These are phyloP conservation scores for Atta texana DNA, from an alignment of 1,140 invertebrate genomes.

Conservation along the genomic window DNA sequence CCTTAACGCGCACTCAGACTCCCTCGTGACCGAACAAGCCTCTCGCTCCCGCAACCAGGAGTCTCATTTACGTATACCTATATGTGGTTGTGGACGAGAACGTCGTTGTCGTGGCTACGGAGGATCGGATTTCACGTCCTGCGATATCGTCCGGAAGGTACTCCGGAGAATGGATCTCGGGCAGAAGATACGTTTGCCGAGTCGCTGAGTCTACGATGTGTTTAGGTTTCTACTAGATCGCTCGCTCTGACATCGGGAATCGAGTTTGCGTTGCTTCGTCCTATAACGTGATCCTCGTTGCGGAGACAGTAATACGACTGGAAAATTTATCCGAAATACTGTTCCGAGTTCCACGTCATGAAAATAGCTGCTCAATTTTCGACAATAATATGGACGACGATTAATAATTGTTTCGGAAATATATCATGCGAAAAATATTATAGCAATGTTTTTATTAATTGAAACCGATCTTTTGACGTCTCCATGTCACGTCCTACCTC, in stretches of 20 bases:
- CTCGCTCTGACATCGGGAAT: constrained; percentile 4
- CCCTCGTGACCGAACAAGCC: constrained; percentile 50
- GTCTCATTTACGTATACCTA: constrained; percentile 38
- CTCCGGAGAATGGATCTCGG: constrained; percentile 3
- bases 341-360: neutral
- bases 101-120: constrained; percentile 35
- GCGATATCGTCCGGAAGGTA: constrained; percentile 25
- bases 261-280: constrained; percentile 37
- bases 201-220: constrained; percentile 32
- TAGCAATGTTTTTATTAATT: neutral
- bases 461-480: constrained; percentile 18
- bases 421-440: neutral
- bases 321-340: neutral
- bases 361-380: neutral
- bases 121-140: constrained; percentile 53
- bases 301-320: neutral
- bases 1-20: constrained; percentile 30
- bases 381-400: neutral
- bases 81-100: constrained; percentile 29
- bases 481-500: constrained; percentile 8
- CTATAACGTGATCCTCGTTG: neutral
- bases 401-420: neutral
- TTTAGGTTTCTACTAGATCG: constrained; percentile 40
- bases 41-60: constrained; percentile 62
- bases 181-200: constrained; percentile 25